These are phyloP conservation scores for Fundulus diaphanus DNA, from an alignment of 2,797 vertebrate species.

Conservation along the genomic window DNA sequence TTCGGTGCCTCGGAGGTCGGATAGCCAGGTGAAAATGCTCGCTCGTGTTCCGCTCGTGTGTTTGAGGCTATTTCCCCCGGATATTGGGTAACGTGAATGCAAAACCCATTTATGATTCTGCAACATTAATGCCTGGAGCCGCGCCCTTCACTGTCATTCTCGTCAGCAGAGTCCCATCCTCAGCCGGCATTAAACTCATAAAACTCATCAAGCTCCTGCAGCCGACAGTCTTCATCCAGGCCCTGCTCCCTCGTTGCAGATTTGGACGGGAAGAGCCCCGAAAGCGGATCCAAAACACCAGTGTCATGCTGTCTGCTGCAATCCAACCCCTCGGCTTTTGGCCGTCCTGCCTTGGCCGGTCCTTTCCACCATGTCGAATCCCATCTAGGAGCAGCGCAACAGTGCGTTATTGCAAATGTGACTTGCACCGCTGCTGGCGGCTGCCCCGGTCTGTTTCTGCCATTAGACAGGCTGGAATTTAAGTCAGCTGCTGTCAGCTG, in stretches of 20 bases:
- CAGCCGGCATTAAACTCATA: constrained; percentile 11
- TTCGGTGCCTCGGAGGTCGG: too few species aligned
- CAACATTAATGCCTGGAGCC: neutral
- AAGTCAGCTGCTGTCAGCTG: constrained; percentile 26
- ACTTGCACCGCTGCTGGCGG: constrained; percentile 31
- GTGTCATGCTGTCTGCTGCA: constrained; percentile 13
- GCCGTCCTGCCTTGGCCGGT: constrained; percentile 53
- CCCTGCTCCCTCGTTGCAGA: constrained; percentile 8
- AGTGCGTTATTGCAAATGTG: constrained; percentile 29
- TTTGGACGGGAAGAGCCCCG: constrained; percentile 2
- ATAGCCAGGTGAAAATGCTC: constrained; percentile 14
- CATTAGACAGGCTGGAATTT: constrained; percentile 14
- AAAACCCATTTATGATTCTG: neutral
- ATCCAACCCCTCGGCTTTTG: constrained; percentile 62
- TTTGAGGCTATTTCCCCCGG: constrained; percentile 9
- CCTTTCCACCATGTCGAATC: constrained; percentile 60
- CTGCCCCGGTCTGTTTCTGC: constrained; percentile 36
- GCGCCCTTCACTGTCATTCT: neutral
- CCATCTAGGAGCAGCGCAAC: constrained; percentile 64
- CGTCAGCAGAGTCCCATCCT: constrained; percentile 17
- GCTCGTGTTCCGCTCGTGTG: constrained; percentile 13
- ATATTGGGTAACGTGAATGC: neutral
- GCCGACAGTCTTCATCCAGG: constrained; percentile 5
- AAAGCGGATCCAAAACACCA: constrained; percentile 14
- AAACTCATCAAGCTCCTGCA: constrained; percentile 26